Evolutionary conservation across 1,140 invertebrate genomes (phyloP).

Genomic region (Conus ventricosus): DNA sequence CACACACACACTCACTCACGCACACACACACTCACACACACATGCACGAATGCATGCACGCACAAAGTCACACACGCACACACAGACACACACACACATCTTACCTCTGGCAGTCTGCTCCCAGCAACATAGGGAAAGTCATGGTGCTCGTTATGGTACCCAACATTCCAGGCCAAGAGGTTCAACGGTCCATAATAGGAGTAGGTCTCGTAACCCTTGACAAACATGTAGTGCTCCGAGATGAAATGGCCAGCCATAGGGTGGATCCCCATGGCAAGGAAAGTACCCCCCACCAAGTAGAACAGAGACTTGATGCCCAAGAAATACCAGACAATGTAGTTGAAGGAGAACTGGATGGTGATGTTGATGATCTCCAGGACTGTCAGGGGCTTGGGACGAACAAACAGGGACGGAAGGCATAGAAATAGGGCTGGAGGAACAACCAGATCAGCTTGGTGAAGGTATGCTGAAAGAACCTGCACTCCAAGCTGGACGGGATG

Average conservation of each 20-base stretch:
- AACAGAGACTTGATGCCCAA: conserved; percentile 86
- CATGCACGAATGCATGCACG: too few species aligned
- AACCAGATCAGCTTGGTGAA: conserved; percentile 96
- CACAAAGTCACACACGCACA: too few species aligned
- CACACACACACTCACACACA: too few species aligned
- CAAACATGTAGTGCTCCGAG: conserved; percentile 99
- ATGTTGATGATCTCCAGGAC: conserved; percentile 90
- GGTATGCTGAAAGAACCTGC: conserved; percentile 93
- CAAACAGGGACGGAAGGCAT: conserved; percentile 93
- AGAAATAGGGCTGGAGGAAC: conserved; percentile 96
- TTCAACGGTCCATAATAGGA: conserved; percentile 99
- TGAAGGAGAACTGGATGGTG: conserved; percentile 90
- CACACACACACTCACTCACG: too few species aligned
- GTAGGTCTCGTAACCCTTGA: conserved; percentile 97
- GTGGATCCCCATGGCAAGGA: conserved; percentile 97
- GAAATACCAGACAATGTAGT: conserved; percentile 85
- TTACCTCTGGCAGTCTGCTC: conserved; percentile 91
- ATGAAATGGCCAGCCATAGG: conserved; percentile 99
- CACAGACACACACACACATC: conserved; percentile 13
- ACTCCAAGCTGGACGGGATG: conserved; percentile 94
- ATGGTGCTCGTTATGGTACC: conserved; percentile 83
- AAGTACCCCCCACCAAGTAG: conserved; percentile 90
- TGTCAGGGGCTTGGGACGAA: conserved; percentile 91
- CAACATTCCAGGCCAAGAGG: conserved; percentile 98
- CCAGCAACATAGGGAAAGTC: conserved; percentile 99